Evolutionary conservation across 2,888 invertebrate genomes (phyloP).

Genomic region (Spodoptera picta): DNA sequence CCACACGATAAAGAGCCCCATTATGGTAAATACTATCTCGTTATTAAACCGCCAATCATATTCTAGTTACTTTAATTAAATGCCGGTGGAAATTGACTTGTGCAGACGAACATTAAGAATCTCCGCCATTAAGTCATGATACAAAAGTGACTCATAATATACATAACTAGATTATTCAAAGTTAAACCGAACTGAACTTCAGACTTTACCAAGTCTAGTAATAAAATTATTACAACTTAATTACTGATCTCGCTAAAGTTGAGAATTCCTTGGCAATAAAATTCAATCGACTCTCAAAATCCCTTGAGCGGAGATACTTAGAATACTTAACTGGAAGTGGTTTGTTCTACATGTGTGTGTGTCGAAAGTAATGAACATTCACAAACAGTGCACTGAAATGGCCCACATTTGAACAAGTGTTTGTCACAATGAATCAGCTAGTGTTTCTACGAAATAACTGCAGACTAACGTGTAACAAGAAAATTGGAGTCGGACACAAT

Average conservation of each 20-base stretch:
- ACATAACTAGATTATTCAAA: slow-evolving; percentile 21
- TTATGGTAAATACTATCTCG: slow-evolving; percentile 73
- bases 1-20: slow-evolving; percentile 94
- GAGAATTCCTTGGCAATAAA: slow-evolving; percentile 9
- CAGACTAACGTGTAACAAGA: slow-evolving; percentile 1
- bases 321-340: slow-evolving; percentile 17
- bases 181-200: slow-evolving; percentile 21
- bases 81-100: background rate
- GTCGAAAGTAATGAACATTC: slow-evolving; percentile 23
- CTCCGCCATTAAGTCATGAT: slow-evolving; percentile 7
- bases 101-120: slow-evolving; percentile 5
- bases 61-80: no score
- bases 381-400: slow-evolving; percentile 23
- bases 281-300: slow-evolving; percentile 27
- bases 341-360: slow-evolving; percentile 34
- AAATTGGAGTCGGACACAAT: slow-evolving; percentile 2
- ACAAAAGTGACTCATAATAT: slow-evolving; percentile 20
- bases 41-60: no score
- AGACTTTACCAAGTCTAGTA: slow-evolving; percentile 20
- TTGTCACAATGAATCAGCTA: slow-evolving; percentile 34
- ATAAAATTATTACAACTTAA: slow-evolving; percentile 34
- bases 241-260: slow-evolving; percentile 24
- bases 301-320: slow-evolving; percentile 8
- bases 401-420: slow-evolving; percentile 34
- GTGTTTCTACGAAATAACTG: slow-evolving; percentile 12